Conservation (phyloP, 92 coral and sea anemone genomes). For the Parazoanthus darwini region DNA sequence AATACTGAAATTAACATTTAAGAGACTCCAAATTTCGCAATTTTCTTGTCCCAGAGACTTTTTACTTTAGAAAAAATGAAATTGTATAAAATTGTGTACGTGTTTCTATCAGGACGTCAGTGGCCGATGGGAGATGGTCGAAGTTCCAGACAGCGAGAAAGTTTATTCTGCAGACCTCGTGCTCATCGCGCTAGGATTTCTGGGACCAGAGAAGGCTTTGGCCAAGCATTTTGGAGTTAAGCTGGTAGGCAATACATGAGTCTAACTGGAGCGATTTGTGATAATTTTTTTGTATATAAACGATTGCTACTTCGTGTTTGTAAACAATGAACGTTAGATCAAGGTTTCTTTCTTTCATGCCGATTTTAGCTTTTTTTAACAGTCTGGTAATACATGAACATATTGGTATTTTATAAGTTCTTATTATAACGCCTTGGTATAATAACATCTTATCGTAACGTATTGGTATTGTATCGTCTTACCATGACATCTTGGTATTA, state of each 20-base stretch:
- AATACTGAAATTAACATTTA: too few relatives aligned
- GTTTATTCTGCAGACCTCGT: slow-evolving; percentile 87
- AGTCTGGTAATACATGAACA: too few relatives aligned
- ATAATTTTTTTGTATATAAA: background rate
- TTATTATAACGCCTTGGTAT: too few relatives aligned
- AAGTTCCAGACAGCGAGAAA: slow-evolving; percentile 83
- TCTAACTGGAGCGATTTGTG: background rate
- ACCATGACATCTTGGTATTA: background rate
- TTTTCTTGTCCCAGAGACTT: too few relatives aligned
- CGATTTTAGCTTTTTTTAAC: too few relatives aligned
- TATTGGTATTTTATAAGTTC: background rate
- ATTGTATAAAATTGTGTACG: too few relatives aligned
- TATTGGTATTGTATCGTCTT: background rate
- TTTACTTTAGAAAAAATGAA: too few relatives aligned
- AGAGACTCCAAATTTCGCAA: background rate
- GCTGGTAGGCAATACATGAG: slow-evolving; percentile 50
- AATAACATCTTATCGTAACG: background rate
- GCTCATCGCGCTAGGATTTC: slow-evolving; percentile 87
- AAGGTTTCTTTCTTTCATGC: too few relatives aligned
- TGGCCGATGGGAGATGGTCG: slow-evolving; percentile 91
- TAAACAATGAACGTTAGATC: background rate
- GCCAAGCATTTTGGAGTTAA: slow-evolving; percentile 83
- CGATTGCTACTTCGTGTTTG: too few relatives aligned
- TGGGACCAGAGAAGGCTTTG: slow-evolving; percentile 87
- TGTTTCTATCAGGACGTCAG: slow-evolving; percentile 67